Base-by-base conservation (phyloP, 2,797 vertebrate species). In the Saxicola maurus region DNA sequence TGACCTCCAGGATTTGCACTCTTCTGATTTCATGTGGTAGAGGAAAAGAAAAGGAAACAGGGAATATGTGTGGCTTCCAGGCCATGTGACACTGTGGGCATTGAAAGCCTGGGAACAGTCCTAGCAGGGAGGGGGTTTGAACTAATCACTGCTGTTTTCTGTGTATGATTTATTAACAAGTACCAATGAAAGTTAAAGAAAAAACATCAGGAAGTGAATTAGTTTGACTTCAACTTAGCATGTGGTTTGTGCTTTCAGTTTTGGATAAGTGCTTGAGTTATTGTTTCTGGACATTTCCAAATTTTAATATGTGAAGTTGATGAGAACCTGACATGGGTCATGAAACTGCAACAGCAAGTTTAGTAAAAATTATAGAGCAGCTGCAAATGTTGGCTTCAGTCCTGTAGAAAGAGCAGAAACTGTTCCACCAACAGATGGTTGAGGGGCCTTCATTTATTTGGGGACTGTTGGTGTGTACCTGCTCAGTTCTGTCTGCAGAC, bases 331-430 rank as follows among this genome's bases (percentile, higher is more conserved):
- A 82, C 61, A 51, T 7, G 49, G 23, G 35, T 74, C 40, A 85
- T 74, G 10, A 68, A 89, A 77, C 11, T 61, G 46, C 73, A 71
- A 76, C 13, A 87, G 30, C 15, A 81, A 92, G 30, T 76, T 91
- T 64, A 61, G 59, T 40, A 28, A 76, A 86, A 84, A 43, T 57
- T 77, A 23, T 40, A 71, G 79, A 67, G 11, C 90, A 95, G 83
- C 87, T 95, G 90, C 61, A 91, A 77, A 65, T 67, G 40, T 80
- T 93, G 92, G 92, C 88, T 72, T 84, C n/a, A 28, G 57, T 84
- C 57, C 90, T 68, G 23, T 40, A 61, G 84, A 88, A 92, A 89
- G 43, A 89, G n/a, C 18, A 93, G 52, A 75, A 87, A 59, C 8
- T 5, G 2, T 82, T 93, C 77, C 71, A 86, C 56, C 30, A 75